Percentiles rank a stretch among this genome's conserved stretches.
These are phyloP conservation scores for Arrhamphus sclerolepis DNA, from an alignment of 2,797 vertebrate species.

Conservation along the genomic window DNA sequence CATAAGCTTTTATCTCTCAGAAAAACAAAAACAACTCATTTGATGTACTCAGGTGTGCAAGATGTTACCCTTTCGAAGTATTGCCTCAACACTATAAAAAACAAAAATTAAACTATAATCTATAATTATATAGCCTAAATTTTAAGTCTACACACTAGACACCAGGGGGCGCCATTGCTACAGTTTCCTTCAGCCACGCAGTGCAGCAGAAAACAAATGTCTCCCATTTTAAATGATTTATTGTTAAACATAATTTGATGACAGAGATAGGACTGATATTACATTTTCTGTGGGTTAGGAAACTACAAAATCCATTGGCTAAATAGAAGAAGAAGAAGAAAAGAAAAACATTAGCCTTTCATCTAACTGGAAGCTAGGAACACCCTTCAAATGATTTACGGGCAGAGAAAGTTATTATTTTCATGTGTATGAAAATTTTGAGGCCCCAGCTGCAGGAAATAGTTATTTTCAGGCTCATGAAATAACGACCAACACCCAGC, in stretches of 20 bases:
- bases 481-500: constrained; percentile 63
- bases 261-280: not conserved
- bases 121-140: not conserved
- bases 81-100: not conserved
- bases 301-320: not conserved
- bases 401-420: constrained; percentile 25
- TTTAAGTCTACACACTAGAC: not conserved
- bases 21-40: not conserved
- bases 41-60: not conserved
- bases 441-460: constrained; percentile 19
- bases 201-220: not conserved
- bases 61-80: not conserved
- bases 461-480: constrained; percentile 45
- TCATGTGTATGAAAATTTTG: constrained; percentile 21
- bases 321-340: not conserved
- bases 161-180: constrained; percentile 57
- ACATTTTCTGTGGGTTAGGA: not conserved
- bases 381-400: constrained; percentile 21
- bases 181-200: constrained; percentile 14
- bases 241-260: constrained; percentile 1
- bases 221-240: constrained; percentile 2
- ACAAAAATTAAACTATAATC: not conserved
- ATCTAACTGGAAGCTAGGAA: not conserved
- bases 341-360: not conserved
- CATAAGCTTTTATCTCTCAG: constrained; percentile 1